Evolutionary conservation across 2,113 vertebrate genomes (phyloP).

Genomic region (Synchiropus splendidus): DNA sequence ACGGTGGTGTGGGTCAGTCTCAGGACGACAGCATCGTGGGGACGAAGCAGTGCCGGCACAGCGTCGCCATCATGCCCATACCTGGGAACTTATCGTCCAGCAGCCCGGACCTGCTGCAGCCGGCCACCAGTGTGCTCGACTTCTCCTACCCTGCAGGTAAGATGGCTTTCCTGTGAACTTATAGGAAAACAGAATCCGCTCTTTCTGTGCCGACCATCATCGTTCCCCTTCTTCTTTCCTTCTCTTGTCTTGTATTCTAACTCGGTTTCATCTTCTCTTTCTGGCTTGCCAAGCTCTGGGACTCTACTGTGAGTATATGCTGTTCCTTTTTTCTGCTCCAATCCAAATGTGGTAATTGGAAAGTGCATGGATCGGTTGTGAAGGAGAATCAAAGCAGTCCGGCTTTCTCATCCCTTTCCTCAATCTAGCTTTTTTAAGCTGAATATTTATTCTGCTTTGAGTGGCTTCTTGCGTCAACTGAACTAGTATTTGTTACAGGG

Average conservation of each 20-base stretch:
- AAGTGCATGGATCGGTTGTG: too few species aligned
- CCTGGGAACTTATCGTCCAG: slow-evolving; percentile 87
- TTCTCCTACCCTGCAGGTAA: slow-evolving; percentile 90
- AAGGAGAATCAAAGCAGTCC: too few species aligned
- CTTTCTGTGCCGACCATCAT: background rate
- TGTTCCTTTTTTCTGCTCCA: slow-evolving; percentile 2
- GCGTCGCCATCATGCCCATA: slow-evolving; percentile 92
- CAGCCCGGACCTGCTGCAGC: slow-evolving; percentile 91
- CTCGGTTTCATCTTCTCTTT: slow-evolving; percentile 14
- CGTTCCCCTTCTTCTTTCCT: slow-evolving; percentile 16
- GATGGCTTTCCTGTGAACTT: background rate
- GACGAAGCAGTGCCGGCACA: slow-evolving; percentile 88
- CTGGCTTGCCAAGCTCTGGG: slow-evolving; percentile 74
- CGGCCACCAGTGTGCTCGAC: slow-evolving; percentile 81
- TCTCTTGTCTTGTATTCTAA: slow-evolving; percentile 12
- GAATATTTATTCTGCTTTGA: too few species aligned
- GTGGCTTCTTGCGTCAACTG: too few species aligned
- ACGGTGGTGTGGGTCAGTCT: slow-evolving; percentile 83
- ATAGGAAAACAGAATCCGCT: too few species aligned
- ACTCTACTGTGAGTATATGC: slow-evolving; percentile 89
- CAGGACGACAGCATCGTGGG: slow-evolving; percentile 97
- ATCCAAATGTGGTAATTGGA: background rate
- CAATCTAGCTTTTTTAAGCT: too few species aligned
- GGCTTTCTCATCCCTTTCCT: too few species aligned
- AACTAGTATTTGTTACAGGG: too few species aligned